A percentile compares a stretch with the other conserved stretches of the same genome.
Conservation (phyloP, 2,797 vertebrate species). For the Coilia nasus region DNA sequence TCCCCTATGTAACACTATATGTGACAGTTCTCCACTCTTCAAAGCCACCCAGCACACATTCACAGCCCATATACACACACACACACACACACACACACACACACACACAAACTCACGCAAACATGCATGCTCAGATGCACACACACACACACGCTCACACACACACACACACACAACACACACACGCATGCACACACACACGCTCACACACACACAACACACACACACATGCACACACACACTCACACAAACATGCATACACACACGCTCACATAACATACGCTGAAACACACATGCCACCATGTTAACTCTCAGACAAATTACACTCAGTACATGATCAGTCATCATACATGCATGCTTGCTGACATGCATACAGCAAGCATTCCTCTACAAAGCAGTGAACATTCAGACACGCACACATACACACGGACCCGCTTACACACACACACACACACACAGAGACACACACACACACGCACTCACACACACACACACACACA, state of each 20-base stretch:
- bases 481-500: neutral
- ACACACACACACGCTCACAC: neutral
- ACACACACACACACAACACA: neutral
- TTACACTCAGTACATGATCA: neutral
- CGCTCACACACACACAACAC: neutral
- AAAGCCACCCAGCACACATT: neutral
- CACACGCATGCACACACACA: neutral
- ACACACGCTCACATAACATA: neutral
- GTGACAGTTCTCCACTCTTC: neutral
- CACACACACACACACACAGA: neutral
- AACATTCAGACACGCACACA: neutral
- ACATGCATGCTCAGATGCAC: neutral
- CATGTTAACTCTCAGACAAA: neutral
- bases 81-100: slow-evolving; percentile 1
- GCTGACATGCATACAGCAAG: neutral
- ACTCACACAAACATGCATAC: neutral
- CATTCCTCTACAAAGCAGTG: neutral
- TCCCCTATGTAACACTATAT: neutral
- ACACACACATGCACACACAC: neutral
- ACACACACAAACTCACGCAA: neutral
- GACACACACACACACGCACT: neutral
- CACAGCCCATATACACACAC: neutral
- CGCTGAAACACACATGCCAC: neutral
- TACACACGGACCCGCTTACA: neutral
- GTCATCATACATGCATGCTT: neutral